Base-by-base conservation (phyloP, 30 jellyfish, hydroid and myxozoan genomes). In the Aurelia coerulea region DNA sequence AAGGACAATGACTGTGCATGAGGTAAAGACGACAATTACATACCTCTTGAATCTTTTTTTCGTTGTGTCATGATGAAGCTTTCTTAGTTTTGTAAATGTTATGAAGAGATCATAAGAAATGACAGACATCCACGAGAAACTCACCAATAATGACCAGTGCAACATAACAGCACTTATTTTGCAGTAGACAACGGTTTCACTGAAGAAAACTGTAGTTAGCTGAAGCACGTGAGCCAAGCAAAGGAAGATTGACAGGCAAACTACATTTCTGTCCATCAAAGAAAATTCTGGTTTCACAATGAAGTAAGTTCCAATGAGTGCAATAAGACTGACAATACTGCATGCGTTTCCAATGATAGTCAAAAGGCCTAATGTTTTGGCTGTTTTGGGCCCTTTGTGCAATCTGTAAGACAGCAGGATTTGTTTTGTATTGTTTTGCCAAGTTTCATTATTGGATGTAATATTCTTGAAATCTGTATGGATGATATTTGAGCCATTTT, bases 81-180 rank as follows among this genome's bases (percentile, higher is more conserved):
- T 81, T 11, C 56, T 76, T 34, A 59, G 18, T 46, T 59, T 52
- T 58, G 78, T 66, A 64, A 85, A 85, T 12, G 94, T 85, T 16
- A 65, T 74, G 70, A 73, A 85, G 66, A 85, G 33, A 50, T 85
- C 88, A 33, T n/a, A 62, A 32, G 94, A 85, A 10, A 85, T 73
- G 59, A 60, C 58, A 23, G 81, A 29, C 85, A 74, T 85, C 94
- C 94, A 85, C 23, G 68, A 15, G 65, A 85, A 85, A 29, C 76
- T 77, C 35, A 72, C 51, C 68, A 85, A 39, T 1, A 63, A 59
- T 1, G 94, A 65, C 94, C 94, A 85, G 41, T 85, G 94, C 42
- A 85, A 82, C n/a, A 85, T 29, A 37, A 85, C 65, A 11, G 88
- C 88, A 16, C 65, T 33, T 23, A 67, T 58, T 74, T 74, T 74